Percentiles rank a stretch among this genome's conserved stretches.
Conservation (phyloP, 2,113 vertebrate species). For the Eudyptes chrysolophus region DNA sequence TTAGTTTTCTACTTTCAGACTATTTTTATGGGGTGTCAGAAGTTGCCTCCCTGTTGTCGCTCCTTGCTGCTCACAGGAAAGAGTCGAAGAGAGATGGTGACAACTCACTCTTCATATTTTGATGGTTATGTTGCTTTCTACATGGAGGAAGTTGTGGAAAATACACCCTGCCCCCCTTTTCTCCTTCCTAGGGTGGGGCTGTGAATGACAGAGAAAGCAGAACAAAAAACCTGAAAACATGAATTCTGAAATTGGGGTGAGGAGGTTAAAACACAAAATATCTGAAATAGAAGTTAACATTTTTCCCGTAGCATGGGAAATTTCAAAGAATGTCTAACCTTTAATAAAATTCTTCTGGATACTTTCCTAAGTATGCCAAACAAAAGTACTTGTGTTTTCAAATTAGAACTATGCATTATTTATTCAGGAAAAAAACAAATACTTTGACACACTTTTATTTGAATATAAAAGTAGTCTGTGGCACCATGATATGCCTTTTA, state of each 20-base stretch:
- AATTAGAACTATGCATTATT: neutral
- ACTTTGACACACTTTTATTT: neutral
- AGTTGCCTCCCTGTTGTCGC: neutral
- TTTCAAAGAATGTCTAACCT: neutral
- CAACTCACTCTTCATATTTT: neutral
- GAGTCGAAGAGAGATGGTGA: neutral
- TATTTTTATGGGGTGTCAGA: neutral
- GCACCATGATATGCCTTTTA: neutral
- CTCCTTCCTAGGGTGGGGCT: neutral
- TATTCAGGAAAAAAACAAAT: neutral
- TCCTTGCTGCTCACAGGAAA: neutral
- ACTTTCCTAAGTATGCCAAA: neutral
- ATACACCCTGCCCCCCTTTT: neutral
- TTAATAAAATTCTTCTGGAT: neutral
- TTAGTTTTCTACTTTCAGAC: neutral
- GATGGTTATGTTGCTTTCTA: neutral
- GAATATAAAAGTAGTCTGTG: neutral
- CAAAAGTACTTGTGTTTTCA: neutral
- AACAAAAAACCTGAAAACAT: neutral
- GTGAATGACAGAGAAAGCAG: neutral
- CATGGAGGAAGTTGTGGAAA: neutral
- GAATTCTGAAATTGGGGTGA: neutral
- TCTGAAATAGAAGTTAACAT: neutral
- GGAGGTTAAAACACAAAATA: neutral
- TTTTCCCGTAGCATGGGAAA: neutral